Conservation (phyloP, 2,797 vertebrate species). For the Tachyglossus aculeatus region DNA sequence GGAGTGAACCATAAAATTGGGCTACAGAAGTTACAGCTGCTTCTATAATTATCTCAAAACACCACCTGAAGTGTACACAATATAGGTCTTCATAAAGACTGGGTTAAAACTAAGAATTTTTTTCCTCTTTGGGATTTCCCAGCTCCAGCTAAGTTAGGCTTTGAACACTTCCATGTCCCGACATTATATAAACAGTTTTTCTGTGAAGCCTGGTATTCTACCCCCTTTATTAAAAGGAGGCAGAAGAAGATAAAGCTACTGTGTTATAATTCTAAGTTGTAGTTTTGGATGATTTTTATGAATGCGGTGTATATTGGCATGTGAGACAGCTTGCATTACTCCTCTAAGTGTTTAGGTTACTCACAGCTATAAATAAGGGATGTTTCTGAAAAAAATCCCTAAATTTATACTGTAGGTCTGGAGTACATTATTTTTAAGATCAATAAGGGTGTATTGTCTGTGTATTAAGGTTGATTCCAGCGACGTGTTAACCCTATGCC, state of each 20-base stretch:
- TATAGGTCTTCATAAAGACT: not conserved
- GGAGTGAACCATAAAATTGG: too few relatives aligned
- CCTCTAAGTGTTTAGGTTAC: not conserved
- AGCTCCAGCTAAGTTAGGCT: conserved; percentile 9
- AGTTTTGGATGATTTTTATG: conserved; percentile 40
- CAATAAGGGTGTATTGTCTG: not conserved
- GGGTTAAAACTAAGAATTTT: not conserved
- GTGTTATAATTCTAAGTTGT: conserved; percentile 14
- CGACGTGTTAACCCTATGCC: too few relatives aligned
- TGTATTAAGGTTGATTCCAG: too few relatives aligned
- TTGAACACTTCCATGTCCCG: conserved; percentile 2
- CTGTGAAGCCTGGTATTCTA: conserved; percentile 24
- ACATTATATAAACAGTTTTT: conserved; percentile 12
- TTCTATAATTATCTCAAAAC: too few relatives aligned
- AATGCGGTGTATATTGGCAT: not conserved
- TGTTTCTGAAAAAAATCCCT: not conserved
- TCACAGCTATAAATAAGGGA: conserved; percentile 33
- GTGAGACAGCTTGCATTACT: not conserved
- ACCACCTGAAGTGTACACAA: too few relatives aligned
- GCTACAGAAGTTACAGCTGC: too few relatives aligned
- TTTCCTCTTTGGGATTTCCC: conserved; percentile 23
- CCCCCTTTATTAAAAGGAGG: not conserved
- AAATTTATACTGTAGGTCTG: not conserved
- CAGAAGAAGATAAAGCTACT: not conserved
- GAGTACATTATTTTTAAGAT: not conserved